phyloP scores from a whole-genome alignment of 2,113 vertebrate genomes.

The Psophia crepitans region DNA sequence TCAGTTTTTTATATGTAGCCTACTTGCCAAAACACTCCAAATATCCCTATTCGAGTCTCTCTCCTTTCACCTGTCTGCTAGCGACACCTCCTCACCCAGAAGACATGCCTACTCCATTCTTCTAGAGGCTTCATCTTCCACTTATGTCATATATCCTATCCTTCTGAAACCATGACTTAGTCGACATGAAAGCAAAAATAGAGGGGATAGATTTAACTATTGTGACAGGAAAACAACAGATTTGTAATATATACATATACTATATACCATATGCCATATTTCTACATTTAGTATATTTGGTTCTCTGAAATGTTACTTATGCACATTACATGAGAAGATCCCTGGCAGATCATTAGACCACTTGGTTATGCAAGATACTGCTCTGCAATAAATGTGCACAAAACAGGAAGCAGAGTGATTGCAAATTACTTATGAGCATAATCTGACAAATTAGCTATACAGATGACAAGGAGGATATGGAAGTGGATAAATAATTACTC shows the following conservation, averaged over 20 bases:
- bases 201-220: neutral
- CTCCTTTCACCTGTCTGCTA: neutral
- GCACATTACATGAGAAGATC: neutral
- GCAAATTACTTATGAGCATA: constrained; percentile 45
- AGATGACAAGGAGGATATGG: constrained; percentile 47
- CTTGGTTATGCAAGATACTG: constrained; percentile 41
- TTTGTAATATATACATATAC: neutral
- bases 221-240: neutral
- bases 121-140: neutral
- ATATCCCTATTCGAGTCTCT: neutral
- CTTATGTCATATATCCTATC: neutral
- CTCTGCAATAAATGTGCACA: neutral
- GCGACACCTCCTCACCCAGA: neutral
- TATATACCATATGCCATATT: neutral
- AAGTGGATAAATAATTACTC: constrained; percentile 55
- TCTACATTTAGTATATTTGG: neutral
- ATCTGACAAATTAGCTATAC: constrained; percentile 49
- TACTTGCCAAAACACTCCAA: neutral
- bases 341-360: neutral
- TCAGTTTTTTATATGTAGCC: neutral
- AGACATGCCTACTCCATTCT: neutral
- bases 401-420: constrained; percentile 56
- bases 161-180: neutral
- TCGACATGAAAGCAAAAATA: neutral
- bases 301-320: neutral